These are phyloP conservation scores for Malacosoma neustria DNA, from an alignment of 2,888 invertebrate species.

Conservation along the genomic window DNA sequence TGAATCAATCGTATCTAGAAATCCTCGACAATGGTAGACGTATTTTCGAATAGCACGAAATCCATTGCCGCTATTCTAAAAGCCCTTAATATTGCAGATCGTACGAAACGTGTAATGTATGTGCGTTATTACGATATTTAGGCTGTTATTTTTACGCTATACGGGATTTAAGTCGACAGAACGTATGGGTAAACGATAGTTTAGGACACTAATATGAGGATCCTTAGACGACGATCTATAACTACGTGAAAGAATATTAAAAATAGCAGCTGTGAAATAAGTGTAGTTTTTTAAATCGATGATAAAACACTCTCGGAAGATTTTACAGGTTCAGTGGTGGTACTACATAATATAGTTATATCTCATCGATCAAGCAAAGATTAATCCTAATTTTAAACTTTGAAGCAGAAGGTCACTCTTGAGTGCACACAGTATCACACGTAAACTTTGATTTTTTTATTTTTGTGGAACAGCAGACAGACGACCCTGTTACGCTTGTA, in stretches of 20 bases:
- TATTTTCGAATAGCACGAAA: slow-evolving; percentile 18
- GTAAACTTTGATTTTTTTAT: too few relatives aligned
- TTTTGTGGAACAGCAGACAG: too few relatives aligned
- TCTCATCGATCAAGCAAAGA: too few relatives aligned
- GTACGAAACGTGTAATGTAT: slow-evolving; percentile 6
- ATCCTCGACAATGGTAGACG: slow-evolving; percentile 30
- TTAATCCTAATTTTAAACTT: too few relatives aligned
- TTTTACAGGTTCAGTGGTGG: too few relatives aligned
- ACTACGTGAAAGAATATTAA: not conserved
- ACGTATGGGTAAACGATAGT: slow-evolving; percentile 38
- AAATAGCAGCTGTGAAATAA: too few relatives aligned
- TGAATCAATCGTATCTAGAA: slow-evolving; percentile 65
- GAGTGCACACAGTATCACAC: too few relatives aligned
- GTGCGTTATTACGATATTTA: not conserved
- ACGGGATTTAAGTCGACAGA: slow-evolving; percentile 18
- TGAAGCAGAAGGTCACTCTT: too few relatives aligned
- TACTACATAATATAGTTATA: too few relatives aligned
- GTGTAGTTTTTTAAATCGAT: too few relatives aligned
- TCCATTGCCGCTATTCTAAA: slow-evolving; percentile 22
- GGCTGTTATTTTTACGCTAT: slow-evolving; percentile 9
- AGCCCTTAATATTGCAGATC: not conserved
- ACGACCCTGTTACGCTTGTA: too few relatives aligned
- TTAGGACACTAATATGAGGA: slow-evolving; percentile 20
- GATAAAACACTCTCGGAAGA: too few relatives aligned
- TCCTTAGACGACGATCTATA: not conserved